Conservation (phyloP, 2,888 invertebrate species). For the Molanna angustata region DNA sequence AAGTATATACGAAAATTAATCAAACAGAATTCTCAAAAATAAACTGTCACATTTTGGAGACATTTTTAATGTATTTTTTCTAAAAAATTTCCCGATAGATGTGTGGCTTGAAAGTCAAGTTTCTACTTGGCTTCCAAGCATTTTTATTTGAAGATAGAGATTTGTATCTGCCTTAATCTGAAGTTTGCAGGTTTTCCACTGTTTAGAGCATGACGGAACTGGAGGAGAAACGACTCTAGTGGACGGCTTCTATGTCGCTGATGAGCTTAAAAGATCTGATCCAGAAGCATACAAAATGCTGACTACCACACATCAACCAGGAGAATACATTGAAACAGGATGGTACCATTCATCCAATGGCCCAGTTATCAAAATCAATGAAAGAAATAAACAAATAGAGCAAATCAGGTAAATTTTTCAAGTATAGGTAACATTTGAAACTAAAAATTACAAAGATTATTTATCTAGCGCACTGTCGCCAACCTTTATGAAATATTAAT, state of each 20-base stretch:
- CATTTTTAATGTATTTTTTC: no score
- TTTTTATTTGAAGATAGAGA: no score
- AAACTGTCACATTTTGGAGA: no score
- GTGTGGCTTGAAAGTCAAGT: no score
- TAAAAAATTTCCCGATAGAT: no score
- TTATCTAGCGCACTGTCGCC: not conserved
- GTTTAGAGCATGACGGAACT: constrained; percentile 48
- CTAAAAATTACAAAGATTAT: no score
- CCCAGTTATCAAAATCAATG: constrained; percentile 58
- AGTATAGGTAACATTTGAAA: no score
- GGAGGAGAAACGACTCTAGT: constrained; percentile 75
- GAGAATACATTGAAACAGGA: constrained; percentile 64
- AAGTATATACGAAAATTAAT: no score
- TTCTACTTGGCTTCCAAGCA: no score
- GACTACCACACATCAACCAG: constrained; percentile 55
- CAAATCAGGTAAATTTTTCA: constrained; percentile 66
- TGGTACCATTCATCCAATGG: constrained; percentile 56
- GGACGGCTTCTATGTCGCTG: constrained; percentile 70
- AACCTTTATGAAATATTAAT: not conserved
- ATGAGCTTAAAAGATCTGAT: constrained; percentile 50
- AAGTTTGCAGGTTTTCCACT: constrained; percentile 50
- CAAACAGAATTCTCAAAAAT: no score
- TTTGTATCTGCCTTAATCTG: no score
- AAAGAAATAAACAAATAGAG: constrained; percentile 52
- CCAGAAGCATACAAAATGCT: constrained; percentile 60